Evolutionary conservation across 2,797 vertebrate species (phyloP).

Genomic region (Morus bassanus): DNA sequence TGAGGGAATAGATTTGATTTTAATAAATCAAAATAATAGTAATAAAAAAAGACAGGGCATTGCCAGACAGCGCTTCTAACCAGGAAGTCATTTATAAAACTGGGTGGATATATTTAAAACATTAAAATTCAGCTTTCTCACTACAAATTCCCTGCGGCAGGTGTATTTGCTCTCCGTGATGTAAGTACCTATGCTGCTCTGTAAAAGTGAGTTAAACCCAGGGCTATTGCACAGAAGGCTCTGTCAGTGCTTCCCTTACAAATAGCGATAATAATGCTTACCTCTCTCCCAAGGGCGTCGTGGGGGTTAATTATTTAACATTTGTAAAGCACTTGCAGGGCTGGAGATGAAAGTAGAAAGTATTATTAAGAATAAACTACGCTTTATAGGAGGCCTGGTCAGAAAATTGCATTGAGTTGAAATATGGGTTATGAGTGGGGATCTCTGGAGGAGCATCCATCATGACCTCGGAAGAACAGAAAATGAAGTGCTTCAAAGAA

Average conservation of each 20-base stretch:
- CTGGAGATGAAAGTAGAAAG: conserved; percentile 12
- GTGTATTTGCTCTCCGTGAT: background rate
- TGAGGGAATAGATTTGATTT: background rate
- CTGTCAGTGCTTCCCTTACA: conserved; percentile 16
- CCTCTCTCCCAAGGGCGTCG: background rate
- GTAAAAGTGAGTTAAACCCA: background rate
- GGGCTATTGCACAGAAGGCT: background rate
- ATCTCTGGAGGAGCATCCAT: background rate
- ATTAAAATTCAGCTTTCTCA: background rate
- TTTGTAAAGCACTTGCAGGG: conserved; percentile 26
- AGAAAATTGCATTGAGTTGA: background rate
- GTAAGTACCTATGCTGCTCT: background rate
- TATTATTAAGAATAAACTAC: background rate
- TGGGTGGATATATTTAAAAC: background rate
- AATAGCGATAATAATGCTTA: background rate
- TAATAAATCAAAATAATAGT: background rate
- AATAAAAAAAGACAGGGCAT: background rate
- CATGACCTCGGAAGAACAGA: background rate
- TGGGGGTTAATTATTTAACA: conserved; percentile 56
- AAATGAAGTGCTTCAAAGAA: background rate
- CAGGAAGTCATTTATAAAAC: background rate
- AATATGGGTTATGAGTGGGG: background rate
- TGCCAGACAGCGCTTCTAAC: background rate
- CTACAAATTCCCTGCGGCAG: background rate
- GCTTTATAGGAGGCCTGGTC: background rate